Evolutionary conservation across 53 echinoderm and acorn worm species (phyloP).

Genomic region (Stichopus horrens): DNA sequence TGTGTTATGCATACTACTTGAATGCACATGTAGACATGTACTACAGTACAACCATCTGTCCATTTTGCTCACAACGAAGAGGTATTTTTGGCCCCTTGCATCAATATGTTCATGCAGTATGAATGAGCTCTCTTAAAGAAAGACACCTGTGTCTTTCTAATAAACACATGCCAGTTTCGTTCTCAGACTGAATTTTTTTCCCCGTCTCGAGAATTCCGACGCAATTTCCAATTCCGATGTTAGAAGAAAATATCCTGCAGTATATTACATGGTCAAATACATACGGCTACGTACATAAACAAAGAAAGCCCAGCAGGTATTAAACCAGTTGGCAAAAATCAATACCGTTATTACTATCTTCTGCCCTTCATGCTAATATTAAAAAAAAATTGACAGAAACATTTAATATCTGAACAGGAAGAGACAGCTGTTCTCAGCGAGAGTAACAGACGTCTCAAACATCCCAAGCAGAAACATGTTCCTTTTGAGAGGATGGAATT

Average conservation of each 20-base stretch:
- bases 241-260: constrained; percentile 35
- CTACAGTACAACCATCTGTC: background rate
- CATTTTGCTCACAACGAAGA: background rate
- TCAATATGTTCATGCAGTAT: constrained; percentile 34
- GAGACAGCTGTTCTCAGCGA: constrained; percentile 23
- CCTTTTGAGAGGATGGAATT: too few species aligned
- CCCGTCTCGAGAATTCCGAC: constrained; percentile 9
- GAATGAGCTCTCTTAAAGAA: constrained; percentile 19
- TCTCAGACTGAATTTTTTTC: constrained; percentile 1
- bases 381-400: constrained; percentile 38
- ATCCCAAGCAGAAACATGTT: too few species aligned
- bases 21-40: too few species aligned
- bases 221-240: constrained; percentile 33
- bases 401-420: constrained; percentile 39
- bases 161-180: constrained; percentile 25
- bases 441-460: too few species aligned
- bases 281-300: constrained; percentile 31
- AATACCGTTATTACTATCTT: constrained; percentile 20
- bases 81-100: constrained; percentile 3
- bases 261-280: constrained; percentile 28
- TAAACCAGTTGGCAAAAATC: constrained; percentile 43
- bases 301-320: constrained; percentile 45
- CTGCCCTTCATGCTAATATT: constrained; percentile 42
- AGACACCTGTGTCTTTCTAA: constrained; percentile 31
- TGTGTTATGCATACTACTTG: background rate